Evolutionary conservation across 2,113 vertebrate species (phyloP).

Genomic region (Crotalus viridis): DNA sequence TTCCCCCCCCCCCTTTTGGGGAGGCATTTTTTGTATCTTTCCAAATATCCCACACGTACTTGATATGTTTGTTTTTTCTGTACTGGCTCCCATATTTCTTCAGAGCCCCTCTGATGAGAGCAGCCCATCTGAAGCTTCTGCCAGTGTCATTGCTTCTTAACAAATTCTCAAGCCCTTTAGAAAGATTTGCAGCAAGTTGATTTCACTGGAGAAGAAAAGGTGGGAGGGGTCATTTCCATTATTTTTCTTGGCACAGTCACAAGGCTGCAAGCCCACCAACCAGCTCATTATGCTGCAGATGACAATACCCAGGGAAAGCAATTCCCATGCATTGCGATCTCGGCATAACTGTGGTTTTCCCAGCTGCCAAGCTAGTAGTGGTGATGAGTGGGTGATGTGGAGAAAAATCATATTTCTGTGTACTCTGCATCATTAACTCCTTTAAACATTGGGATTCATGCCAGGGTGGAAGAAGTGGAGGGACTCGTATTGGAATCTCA

Average conservation of each 20-base stretch:
- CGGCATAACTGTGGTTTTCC: not conserved
- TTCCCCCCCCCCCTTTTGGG: not conserved
- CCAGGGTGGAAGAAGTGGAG: not conserved
- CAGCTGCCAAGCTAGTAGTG: not conserved
- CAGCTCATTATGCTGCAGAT: not conserved
- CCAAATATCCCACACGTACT: not conserved
- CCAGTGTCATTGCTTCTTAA: not conserved
- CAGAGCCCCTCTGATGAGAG: not conserved
- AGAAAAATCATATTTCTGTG: not conserved
- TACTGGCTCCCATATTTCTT: not conserved
- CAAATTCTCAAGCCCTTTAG: not conserved
- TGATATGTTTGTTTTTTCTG: slow-evolving; percentile 37
- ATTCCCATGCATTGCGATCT: not conserved
- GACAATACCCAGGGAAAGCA: not conserved
- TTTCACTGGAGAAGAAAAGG: not conserved
- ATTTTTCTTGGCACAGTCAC: not conserved
- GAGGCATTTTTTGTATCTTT: slow-evolving; percentile 8
- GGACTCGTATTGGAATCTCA: not conserved
- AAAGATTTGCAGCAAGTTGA: not conserved
- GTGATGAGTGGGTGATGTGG: not conserved
- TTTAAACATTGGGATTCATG: not conserved
- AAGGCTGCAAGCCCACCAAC: not conserved
- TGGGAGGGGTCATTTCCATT: not conserved
- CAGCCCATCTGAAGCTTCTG: not conserved
- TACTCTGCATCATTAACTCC: not conserved